Evolutionary conservation across 2,888 invertebrate species (phyloP).

Genomic region (Heliconius sara): DNA sequence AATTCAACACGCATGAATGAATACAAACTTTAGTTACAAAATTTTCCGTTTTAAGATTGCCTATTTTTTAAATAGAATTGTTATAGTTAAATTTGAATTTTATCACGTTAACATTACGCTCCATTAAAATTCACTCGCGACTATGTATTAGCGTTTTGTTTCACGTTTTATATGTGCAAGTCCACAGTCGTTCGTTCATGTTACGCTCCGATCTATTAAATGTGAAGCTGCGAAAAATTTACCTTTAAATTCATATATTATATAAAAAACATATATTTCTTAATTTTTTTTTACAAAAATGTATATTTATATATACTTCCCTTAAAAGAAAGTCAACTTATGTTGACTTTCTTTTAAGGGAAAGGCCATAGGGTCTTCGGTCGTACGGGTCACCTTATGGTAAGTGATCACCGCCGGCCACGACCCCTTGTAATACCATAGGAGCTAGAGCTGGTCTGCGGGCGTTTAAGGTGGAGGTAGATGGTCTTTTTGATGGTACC

Average conservation of each 20-base stretch:
- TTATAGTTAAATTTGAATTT: slow-evolving; percentile 33
- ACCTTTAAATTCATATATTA: slow-evolving; percentile 19
- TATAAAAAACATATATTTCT: not conserved
- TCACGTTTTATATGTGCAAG: slow-evolving; percentile 59
- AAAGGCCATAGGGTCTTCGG: no score
- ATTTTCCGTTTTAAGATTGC: slow-evolving; percentile 62
- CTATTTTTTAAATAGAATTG: slow-evolving; percentile 51
- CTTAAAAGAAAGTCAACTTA: no score
- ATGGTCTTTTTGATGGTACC: no score
- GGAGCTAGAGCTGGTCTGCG: no score
- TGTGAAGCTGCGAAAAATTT: slow-evolving; percentile 55
- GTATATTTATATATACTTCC: no score
- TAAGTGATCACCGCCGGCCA: no score
- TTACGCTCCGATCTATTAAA: slow-evolving; percentile 62
- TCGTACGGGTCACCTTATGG: not conserved
- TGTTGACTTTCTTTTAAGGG: no score
- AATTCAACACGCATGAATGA: slow-evolving; percentile 51
- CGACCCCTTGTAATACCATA: no score
- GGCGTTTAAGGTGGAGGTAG: not conserved
- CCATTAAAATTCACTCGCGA: slow-evolving; percentile 7
- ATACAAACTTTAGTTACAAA: slow-evolving; percentile 68
- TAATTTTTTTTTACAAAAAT: not conserved
- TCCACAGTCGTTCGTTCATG: slow-evolving; percentile 65
- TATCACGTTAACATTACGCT: slow-evolving; percentile 29
- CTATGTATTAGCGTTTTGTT: slow-evolving; percentile 55